Base-by-base conservation (phyloP, 2,113 vertebrate species). In the Coptodon bakossiorum region DNA sequence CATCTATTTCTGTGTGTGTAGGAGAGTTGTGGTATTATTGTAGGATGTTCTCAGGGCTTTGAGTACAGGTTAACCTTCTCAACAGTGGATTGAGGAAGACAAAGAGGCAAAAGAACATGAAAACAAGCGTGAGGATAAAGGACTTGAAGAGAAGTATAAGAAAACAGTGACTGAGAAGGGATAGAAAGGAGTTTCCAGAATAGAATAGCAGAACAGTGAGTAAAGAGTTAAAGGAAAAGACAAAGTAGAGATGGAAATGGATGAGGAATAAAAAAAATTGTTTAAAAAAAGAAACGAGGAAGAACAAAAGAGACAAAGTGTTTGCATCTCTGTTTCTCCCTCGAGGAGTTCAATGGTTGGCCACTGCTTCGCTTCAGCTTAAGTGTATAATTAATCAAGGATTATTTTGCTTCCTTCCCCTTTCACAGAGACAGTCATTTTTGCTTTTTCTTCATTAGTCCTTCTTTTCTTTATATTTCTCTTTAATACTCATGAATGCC, bases 261-360 rank as follows among this genome's bases (percentile, higher is more conserved):
- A 53, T 36, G 11, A 27, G 1, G 43, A 34, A 78, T 52, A 9
- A 14, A 71, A 52, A 54, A 10, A n/a, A 43, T 1, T 45, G 27
- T 31, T 22, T 11, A 22, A 45, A 73, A 38, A 40, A 80, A 56
- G 9, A 71, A 12, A 27, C 8, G 6, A 31, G 43, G 9, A 34
- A 13, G 45, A 22, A 71, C 19, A 66, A 38, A 31, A 24, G 34
- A 17, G 19, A 40, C 6, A 22, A 50, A 29, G 56, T 24, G 13
- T 81, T 76, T 71, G 53, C 24, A 9, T 83, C 12, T 66, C 17
- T 82, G 45, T 56, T 85, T 86, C 19, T 92, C 57, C 83, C 80
- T 85, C 53, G 17, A 66, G 91, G 86, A 86, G 80, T 89, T 91
- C 66, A 90, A 6, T 12, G 19, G 19, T n/a, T 88, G 88, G 88